Base-by-base conservation (phyloP, 2,888 invertebrate species). In the Perdita meconis region DNA sequence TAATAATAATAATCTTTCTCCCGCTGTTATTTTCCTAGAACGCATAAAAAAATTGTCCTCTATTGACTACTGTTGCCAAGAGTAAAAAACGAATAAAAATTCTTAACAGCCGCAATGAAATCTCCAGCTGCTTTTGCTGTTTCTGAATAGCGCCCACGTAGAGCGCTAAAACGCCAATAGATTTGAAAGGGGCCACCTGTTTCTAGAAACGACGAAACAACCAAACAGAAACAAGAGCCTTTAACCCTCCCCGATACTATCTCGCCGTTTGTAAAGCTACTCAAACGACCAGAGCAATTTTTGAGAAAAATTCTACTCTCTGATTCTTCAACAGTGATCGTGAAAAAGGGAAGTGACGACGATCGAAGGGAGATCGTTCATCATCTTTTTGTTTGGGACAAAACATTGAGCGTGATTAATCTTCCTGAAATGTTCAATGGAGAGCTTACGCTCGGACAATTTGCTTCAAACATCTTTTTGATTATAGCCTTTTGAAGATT, bases 101-200 rank as follows among this genome's bases (percentile, higher is more conserved):
- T 57, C 12, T n/a, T 30, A 10, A 0, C 1, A 16, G 16, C 6
- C 12, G 8, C 19, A 5, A 13, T 47, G n/a, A n/a, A 24, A 59
- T 51, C 51, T 59, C 10, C 38, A 40, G 38, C 24, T 16, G 34
- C 16, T 16, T 16, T n/a, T n/a, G 16, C 19, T 38, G 56, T 24
- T 55, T 71, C 16, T 59, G 24, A 38, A 55, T 19, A 8, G n/a
- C 55, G 16, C 30, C 64, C 74, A 34, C 53, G 74, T 71, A 53
- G 26, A 0, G 26, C 1, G 44, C 19, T 57, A 34, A 57, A 42
- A 42, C 36, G 34, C 63, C 34, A 57, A 81, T 57, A 57, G 65
- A 68, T 68, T 66, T 61, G 26, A 68, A 75, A 79, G 22, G 26
- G 55, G 68, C 71, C 72, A 78, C 59, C 70, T 75, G 69, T 75